Base-by-base conservation (phyloP, 2,113 vertebrate species). In the Salvator merianae region DNA sequence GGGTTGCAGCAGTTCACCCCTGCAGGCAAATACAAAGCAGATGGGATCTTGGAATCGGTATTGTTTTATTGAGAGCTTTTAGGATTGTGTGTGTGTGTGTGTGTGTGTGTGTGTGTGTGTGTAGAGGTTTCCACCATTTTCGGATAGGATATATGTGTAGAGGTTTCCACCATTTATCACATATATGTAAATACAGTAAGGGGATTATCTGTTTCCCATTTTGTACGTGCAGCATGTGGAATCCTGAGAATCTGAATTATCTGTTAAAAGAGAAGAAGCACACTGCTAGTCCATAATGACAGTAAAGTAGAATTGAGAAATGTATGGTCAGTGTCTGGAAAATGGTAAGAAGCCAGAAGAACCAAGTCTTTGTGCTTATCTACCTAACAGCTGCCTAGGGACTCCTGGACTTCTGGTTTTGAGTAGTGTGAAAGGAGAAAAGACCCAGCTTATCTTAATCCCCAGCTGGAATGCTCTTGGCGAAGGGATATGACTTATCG, bases 1-100 rank as follows among this genome's bases (percentile, higher is more conserved):
- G 97, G 97, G 91, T 95, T 93, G 87, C 96, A 95, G 90, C 96
- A 98, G 84, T 99, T 99, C 95, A 97, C 90, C 77, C 97, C 97
- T 32, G 70, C 93, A 38, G 97, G 97, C 87, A 97, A 94, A 88
- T 98, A 97, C 95, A 99, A 96, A 96, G 95, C 97, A 82, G 97
- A 99, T 87, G 97, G 97, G 87, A 91, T 98, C 86, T 93, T 99
- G 87, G 98, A 99, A 96, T 97, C 94, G 95, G 98, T 99, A 96
- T 76, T 94, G 65, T 86, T 94, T 84, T 90, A 82, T 92, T 83
- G 78, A 87, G 82, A 71, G 5, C 66, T 32, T 59, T 59, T 59
- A 59, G 20, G 20, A 59, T 20, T 20, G 14, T n/a, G 14, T 20
- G 18, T 59, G 55, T 59, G 20, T 59, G 14, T 59, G 18, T 20